Conservation (phyloP, 2,797 vertebrate genomes). For the Arvicola amphibius region DNA sequence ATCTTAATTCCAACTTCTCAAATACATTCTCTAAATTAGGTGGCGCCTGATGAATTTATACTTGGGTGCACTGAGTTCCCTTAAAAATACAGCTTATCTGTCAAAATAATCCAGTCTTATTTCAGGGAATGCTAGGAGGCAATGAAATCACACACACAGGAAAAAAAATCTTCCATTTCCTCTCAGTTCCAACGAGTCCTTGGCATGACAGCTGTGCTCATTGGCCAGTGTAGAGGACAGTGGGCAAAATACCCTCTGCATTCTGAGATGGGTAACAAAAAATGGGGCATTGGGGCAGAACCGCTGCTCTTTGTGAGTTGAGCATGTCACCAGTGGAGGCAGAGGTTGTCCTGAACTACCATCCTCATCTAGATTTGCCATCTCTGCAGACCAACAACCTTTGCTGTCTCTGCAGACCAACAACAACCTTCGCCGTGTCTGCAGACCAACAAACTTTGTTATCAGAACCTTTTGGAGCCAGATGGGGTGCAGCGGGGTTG, state of each 20-base stretch:
- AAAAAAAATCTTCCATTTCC: not conserved
- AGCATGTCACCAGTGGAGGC: not conserved
- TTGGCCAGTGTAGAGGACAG: not conserved
- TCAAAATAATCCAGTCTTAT: slow-evolving; percentile 31
- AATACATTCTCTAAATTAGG: not conserved
- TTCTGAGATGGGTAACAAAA: not conserved
- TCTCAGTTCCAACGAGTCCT: not conserved
- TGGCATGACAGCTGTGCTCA: not conserved
- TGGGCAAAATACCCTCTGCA: not conserved
- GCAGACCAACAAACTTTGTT: too few species aligned
- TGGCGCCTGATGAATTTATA: not conserved
- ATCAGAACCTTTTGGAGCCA: not conserved
- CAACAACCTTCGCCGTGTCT: too few species aligned
- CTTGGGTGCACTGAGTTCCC: not conserved
- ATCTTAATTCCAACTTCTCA: not conserved
- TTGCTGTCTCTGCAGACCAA: too few species aligned
- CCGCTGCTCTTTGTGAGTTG: not conserved
- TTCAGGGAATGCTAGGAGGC: not conserved
- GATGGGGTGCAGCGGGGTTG: accelerated
- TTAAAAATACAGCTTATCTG: slow-evolving; percentile 10
- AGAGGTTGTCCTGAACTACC: not conserved
- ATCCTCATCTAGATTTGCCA: not conserved
- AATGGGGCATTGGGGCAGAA: too few species aligned
- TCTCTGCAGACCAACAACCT: too few species aligned
- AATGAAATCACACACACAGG: not conserved